Evolutionary conservation across 2,113 vertebrate genomes (phyloP).

Genomic region (Casuarius casuarius): DNA sequence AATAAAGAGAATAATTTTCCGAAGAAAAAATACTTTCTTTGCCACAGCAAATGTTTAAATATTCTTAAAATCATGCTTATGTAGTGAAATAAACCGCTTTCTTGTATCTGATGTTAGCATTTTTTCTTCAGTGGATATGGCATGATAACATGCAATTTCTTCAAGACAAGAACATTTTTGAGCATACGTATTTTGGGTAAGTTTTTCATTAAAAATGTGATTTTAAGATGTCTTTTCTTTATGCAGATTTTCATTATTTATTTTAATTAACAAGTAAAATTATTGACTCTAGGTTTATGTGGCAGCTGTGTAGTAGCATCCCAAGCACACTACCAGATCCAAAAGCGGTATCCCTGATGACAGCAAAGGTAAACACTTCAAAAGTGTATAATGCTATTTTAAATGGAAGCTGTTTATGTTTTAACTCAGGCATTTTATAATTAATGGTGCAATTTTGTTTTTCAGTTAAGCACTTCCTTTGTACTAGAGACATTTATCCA

Average conservation of each 20-base stretch:
- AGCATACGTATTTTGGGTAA: slow-evolving; percentile 99
- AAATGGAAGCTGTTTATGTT: background rate
- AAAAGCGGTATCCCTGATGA: slow-evolving; percentile 97
- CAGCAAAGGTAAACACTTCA: slow-evolving; percentile 88
- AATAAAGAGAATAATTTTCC: background rate
- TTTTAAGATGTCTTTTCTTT: slow-evolving; percentile 55
- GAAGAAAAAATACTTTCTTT: background rate
- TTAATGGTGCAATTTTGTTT: slow-evolving; percentile 57
- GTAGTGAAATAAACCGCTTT: slow-evolving; percentile 64
- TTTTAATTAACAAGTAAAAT: slow-evolving; percentile 68
- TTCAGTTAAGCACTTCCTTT: slow-evolving; percentile 97
- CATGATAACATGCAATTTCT: slow-evolving; percentile 99
- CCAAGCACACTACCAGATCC: slow-evolving; percentile 97
- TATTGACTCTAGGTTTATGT: slow-evolving; percentile 92
- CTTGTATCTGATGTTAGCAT: slow-evolving; percentile 70
- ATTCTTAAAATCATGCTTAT: slow-evolving; percentile 28
- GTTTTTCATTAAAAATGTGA: slow-evolving; percentile 67
- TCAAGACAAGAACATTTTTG: slow-evolving; percentile 99
- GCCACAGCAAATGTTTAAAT: background rate
- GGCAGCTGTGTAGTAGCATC: slow-evolving; percentile 99
- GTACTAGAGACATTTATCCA: slow-evolving; percentile 99
- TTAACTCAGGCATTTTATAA: slow-evolving; percentile 17
- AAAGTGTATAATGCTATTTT: background rate
- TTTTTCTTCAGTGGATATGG: slow-evolving; percentile 96
- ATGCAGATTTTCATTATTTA: slow-evolving; percentile 38